Evolutionary conservation across 2,888 invertebrate species (phyloP).

Genomic region (Campopleginae sp.): DNA sequence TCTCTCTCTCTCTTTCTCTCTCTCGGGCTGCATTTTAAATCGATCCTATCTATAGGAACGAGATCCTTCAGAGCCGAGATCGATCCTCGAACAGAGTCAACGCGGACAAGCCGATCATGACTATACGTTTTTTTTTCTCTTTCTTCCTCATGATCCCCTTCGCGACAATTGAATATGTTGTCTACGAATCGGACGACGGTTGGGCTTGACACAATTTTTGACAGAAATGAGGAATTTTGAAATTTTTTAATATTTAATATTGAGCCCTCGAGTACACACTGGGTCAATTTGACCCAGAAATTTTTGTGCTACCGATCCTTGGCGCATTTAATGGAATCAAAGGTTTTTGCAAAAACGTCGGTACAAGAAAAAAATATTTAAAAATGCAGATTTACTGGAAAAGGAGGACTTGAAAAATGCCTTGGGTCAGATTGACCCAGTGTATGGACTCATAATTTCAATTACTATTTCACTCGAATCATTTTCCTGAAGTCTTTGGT

Average conservation of each 20-base stretch:
- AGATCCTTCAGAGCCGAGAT: conserved; percentile 58
- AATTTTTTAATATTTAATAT: neutral
- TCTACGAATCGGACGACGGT: neutral
- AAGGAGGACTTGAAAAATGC: too few species aligned
- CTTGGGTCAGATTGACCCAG: too few species aligned
- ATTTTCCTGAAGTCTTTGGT: neutral
- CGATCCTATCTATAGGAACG: conserved; percentile 67
- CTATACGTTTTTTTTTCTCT: conserved; percentile 36
- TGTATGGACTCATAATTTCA: too few species aligned
- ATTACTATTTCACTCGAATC: neutral
- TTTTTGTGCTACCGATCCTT: too few species aligned
- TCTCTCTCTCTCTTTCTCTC: neutral
- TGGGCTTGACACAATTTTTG: conserved; percentile 29
- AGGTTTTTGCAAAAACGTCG: neutral
- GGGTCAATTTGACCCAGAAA: too few species aligned
- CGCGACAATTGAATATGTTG: conserved; percentile 54
- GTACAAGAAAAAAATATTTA: too few species aligned
- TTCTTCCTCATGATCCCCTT: conserved; percentile 48
- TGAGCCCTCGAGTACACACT: conserved; percentile 13
- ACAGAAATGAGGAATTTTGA: too few species aligned
- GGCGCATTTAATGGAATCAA: too few species aligned
- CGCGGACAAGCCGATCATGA: conserved; percentile 64
- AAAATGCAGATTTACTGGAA: too few species aligned
- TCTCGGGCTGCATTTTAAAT: conserved; percentile 73
- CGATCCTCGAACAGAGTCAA: conserved; percentile 61